phyloP scores from a whole-genome alignment of 2,888 invertebrate species.

The Epirrhoe alternata region DNA sequence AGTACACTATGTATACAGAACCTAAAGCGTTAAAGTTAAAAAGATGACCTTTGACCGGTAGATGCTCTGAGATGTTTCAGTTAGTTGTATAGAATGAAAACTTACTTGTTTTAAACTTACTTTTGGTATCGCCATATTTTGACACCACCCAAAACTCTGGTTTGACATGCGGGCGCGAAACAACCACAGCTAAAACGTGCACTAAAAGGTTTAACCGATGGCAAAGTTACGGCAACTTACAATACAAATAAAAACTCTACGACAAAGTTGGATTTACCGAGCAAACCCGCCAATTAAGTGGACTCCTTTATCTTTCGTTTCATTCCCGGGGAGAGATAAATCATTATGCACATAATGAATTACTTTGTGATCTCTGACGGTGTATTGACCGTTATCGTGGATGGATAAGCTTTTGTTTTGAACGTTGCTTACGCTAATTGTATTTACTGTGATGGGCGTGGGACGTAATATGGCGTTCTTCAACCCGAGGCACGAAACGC shows the following conservation, averaged over 20 bases:
- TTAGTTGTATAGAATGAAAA: no score
- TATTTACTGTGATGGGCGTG: constrained; percentile 18
- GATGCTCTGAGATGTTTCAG: no score
- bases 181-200: constrained; percentile 34
- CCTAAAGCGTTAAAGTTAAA: no score
- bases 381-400: constrained; percentile 30
- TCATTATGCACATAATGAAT: constrained; percentile 36
- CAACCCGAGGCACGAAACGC: constrained; percentile 30
- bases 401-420: constrained; percentile 27
- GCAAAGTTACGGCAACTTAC: constrained; percentile 49
- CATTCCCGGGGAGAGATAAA: constrained; percentile 30
- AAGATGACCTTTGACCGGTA: no score
- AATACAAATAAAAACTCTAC: constrained; percentile 57
- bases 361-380: constrained; percentile 25
- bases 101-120: no score
- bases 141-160: not conserved
- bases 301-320: constrained; percentile 37
- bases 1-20: not conserved
- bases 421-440: constrained; percentile 23
- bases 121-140: constrained; percentile 1
- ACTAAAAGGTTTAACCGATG: constrained; percentile 34
- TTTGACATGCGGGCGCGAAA: constrained; percentile 38
- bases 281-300: constrained; percentile 56
- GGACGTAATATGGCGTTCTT: constrained; percentile 22
- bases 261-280: constrained; percentile 52